Base-by-base conservation (phyloP, 2,113 vertebrate genomes). In the Brachyhypopomus occidentalis region DNA sequence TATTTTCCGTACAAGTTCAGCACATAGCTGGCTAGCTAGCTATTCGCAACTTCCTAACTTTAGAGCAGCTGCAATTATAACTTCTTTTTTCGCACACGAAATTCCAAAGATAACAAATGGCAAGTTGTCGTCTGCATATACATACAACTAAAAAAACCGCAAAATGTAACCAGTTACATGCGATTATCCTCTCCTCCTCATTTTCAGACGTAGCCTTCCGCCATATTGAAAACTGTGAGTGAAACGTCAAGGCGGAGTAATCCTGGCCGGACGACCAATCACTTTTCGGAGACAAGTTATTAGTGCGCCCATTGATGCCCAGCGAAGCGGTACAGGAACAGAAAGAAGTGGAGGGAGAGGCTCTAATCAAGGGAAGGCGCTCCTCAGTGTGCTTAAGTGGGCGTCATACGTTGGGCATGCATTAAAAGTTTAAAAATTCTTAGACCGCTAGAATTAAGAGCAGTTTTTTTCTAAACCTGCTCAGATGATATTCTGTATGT, bases 171-270 rank as follows among this genome's bases (percentile, higher is more conserved):
- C 64, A 60, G 12, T 38, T 75, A 23, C 38, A 30, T 41, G 80
- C 84, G 48, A 16, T 60, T 86, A 82, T 85, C 87, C 84, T 89
- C 60, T 85, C 85, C 84, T 88, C 83, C 83, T 90, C 90, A 91
- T 89, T 92, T 90, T 89, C 82, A 87, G 75, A 75, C 60, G 48
- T 79, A 85, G 82, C 85, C 84, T 82, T 67, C 83, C 92, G 92
- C 93, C 93, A 94, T 94, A 91, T 94, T 94, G 89, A 80, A 85
- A 89, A 86, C 91, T 91, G 87, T 90, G 87, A 88, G 88, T 88
- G 85, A 86, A 86, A 83, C 81, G 87, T 88, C 80, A 81, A 66
- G 75, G 81, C 58, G 69, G 76, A 75, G 90, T 88, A 87, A 59
- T 30, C 25, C 5, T 56, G 5, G 17, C 27, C 8, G 6, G 45